Base-by-base conservation (phyloP, 2,113 vertebrate species). In the Calidris pygmaea region DNA sequence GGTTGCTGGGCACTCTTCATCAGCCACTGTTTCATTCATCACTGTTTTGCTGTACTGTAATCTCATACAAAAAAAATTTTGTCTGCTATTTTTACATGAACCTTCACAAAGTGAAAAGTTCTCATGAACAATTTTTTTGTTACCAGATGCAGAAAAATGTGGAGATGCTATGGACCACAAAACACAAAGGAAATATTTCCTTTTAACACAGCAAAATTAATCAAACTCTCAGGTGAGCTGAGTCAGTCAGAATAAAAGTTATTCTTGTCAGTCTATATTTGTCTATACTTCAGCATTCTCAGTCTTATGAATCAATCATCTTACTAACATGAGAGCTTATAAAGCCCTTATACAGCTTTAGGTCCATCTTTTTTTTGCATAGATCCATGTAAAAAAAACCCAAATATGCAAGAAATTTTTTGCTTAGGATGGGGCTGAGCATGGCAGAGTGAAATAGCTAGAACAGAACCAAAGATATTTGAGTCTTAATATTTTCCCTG, bases 161-260 rank as follows among this genome's bases (percentile, higher is more conserved):
- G 43, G 32, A 78, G 65, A 67, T 9, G 3, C 9, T 48, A 29
- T 71, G 30, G 48, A 48, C 8, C 4, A 12, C n/a, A 43, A 83
- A 93, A 59, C 22, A 75, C 41, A 65, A 62, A 52, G 7, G 29
- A 41, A 73, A 12, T 45, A 52, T 12, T 77, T 89, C 30, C 20
- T 81, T 90, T 73, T 77, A 81, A 53, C 35, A 35, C 12, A 73
- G 29, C 6, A 73, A 89, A 80, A 66, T 74, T 16, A 66, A 30
- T 16, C 8, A 60, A 82, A 43, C 0, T 0, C 6, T 67, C 2
- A 2, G 8, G 34, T 67, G 6, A 60, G 8, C 30, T 43, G 26
- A 39, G 35, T 71, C 32, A 75, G 29, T 62, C 21, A n/a, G 26
- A 43, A 9, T 63, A 19, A 74, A 81, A 77, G 24, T 29, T 48